phyloP scores from a whole-genome alignment of 2,888 invertebrate genomes.

The Omphaloscelis lunosa region DNA sequence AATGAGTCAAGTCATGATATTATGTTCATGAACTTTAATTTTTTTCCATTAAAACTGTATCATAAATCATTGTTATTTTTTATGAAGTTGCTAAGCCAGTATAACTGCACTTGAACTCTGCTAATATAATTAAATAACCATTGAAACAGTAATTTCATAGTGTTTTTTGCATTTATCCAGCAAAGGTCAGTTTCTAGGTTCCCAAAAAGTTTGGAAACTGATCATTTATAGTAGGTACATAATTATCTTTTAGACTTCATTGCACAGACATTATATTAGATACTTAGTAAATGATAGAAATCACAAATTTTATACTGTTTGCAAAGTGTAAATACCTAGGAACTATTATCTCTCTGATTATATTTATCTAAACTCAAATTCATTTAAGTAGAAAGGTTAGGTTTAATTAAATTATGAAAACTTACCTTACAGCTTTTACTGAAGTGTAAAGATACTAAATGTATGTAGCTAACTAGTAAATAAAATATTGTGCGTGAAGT shows the following conservation, averaged over 20 bases:
- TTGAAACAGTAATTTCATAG: background rate
- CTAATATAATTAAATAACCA: slow-evolving; percentile 4
- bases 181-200: background rate
- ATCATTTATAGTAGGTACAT: background rate
- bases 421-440: slow-evolving; percentile 26
- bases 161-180: background rate
- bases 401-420: slow-evolving; percentile 13
- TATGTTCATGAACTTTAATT: background rate
- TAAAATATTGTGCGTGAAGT: background rate
- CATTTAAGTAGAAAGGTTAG: slow-evolving; percentile 31
- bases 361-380: background rate
- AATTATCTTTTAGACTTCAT: background rate
- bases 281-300: slow-evolving; percentile 5
- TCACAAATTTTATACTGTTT: background rate
- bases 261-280: background rate
- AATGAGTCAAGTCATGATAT: background rate
- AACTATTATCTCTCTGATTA: slow-evolving; percentile 7
- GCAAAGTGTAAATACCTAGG: background rate
- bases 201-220: background rate
- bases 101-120: background rate
- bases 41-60: background rate
- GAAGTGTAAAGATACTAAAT: background rate
- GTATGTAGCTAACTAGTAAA: background rate
- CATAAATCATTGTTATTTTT: background rate
- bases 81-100: background rate